These are phyloP conservation scores for Delichon dasypus DNA, from an alignment of 2,797 vertebrate species.

Conservation along the genomic window DNA sequence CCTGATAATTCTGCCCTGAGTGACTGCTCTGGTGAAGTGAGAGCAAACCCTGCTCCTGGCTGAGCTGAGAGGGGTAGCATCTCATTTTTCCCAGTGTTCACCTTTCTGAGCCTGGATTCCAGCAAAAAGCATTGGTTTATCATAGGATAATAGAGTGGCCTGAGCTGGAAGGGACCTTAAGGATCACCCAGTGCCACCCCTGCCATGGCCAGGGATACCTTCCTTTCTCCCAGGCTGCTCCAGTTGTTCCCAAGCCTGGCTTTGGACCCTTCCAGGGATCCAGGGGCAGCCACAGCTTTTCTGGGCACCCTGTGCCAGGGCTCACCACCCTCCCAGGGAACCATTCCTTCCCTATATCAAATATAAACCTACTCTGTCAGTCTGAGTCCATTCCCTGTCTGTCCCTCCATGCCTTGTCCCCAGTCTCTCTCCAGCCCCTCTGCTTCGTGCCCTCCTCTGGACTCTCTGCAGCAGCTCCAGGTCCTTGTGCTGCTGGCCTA, in stretches of 20 bases:
- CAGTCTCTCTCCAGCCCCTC: neutral
- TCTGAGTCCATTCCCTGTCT: no score
- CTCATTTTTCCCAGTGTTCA: neutral
- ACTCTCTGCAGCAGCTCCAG: neutral
- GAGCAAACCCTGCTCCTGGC: neutral
- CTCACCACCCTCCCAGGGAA: no score
- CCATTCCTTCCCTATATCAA: no score
- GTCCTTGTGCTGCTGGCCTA: fast-evolving
- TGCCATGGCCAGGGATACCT: neutral
- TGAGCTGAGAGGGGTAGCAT: neutral
- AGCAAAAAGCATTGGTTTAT: neutral
- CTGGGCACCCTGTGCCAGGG: no score
- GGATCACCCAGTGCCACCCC: neutral
- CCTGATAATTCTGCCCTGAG: neutral
- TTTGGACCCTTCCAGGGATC: neutral
- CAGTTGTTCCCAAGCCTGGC: neutral
- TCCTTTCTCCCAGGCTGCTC: fast-evolving
- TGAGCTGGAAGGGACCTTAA: neutral
- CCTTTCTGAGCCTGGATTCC: neutral
- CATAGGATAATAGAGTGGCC: no score
- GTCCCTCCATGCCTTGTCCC: no score
- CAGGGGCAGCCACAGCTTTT: no score
- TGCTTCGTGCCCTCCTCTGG: neutral
- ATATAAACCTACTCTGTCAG: no score
- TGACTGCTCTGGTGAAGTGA: neutral